Evolutionary conservation across 2,888 invertebrate genomes (phyloP), one percentile per base, ranked within the genome.

Genomic region (Lepidonotus clava): DNA sequence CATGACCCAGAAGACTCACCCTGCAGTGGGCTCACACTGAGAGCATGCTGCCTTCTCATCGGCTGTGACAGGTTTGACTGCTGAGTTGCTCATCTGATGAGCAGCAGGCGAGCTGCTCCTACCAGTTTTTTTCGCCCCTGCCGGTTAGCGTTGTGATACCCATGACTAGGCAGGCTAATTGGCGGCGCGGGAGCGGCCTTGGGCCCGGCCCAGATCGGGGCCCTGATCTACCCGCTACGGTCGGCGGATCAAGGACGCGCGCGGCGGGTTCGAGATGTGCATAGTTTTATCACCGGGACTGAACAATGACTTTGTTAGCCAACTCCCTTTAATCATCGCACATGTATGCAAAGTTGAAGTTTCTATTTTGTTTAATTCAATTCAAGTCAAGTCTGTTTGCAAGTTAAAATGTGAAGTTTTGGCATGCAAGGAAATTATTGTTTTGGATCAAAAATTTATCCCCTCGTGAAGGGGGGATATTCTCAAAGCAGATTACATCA

Each of bases 131-230:
- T 28, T 61, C 28, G 28, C 61, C 61, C 28, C 28, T 32, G n/a
- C n/a, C n/a, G 4, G 18, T 18, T 24, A n/a, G 5, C 28, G 61
- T 14, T 24, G 36, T 71, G 38, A 34, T 71, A 38, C 71, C 71
- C 36, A 71, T 38, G 71, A 71, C 71, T 71, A 71, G 71, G 71
- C 71, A 71, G 71, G 71, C 71, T 71, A 71, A 71, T 71, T 71
- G 71, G 36, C 14, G 71, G 38, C 18, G 1, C 21, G 38, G 71
- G 24, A 24, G 61, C 5, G 14, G 61, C 28, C 5, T 2, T 18
- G 28, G 0, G 2, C 1, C 11, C 28, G 28, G 2, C 61, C 38
- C 8, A 36, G 71, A 38, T n/a, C 34, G 18, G 14, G 71, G 71
- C 71, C 38, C 71, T 71, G 71, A 71, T 71, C 71, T 71, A 71